Evolutionary conservation across 2,113 vertebrate genomes (phyloP).

Genomic region (Chloropsis cyanopogon): DNA sequence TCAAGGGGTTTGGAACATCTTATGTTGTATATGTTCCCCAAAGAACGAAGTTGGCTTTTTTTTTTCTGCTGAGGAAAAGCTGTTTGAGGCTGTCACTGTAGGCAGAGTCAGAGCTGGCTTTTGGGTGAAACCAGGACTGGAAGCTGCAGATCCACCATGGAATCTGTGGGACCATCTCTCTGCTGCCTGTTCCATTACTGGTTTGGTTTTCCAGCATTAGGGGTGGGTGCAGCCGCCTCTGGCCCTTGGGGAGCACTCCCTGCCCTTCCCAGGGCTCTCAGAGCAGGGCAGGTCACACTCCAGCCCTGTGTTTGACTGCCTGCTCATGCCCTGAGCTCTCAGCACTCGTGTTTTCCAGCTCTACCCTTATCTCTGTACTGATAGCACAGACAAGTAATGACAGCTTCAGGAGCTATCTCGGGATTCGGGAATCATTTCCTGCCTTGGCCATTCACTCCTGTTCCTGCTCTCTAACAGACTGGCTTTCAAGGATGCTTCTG

Average conservation of each 20-base stretch:
- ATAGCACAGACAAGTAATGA: neutral
- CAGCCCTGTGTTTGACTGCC: neutral
- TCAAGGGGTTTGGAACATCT: neutral
- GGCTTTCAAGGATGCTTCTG: neutral
- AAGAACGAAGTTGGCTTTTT: neutral
- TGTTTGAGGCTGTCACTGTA: neutral
- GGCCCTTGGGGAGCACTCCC: accelerated
- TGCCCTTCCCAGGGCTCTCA: neutral
- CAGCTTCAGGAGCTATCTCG: neutral
- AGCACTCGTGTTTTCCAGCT: neutral
- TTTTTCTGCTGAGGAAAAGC: neutral
- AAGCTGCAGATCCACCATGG: neutral
- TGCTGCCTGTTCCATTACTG: neutral
- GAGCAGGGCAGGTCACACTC: neutral
- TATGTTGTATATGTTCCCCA: neutral
- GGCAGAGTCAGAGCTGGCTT: neutral
- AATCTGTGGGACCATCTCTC: neutral
- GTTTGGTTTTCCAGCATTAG: accelerated
- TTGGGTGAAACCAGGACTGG: neutral
- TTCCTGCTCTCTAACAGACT: neutral
- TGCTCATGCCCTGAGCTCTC: neutral
- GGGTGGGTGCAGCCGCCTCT: neutral
- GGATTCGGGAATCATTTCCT: neutral
- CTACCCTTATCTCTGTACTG: neutral
- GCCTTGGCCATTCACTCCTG: accelerated